A percentile compares a stretch with the other conserved stretches of the same genome.
phyloP scores from a whole-genome alignment of 1,140 invertebrate genomes.

The Neodiprion fabricii region DNA sequence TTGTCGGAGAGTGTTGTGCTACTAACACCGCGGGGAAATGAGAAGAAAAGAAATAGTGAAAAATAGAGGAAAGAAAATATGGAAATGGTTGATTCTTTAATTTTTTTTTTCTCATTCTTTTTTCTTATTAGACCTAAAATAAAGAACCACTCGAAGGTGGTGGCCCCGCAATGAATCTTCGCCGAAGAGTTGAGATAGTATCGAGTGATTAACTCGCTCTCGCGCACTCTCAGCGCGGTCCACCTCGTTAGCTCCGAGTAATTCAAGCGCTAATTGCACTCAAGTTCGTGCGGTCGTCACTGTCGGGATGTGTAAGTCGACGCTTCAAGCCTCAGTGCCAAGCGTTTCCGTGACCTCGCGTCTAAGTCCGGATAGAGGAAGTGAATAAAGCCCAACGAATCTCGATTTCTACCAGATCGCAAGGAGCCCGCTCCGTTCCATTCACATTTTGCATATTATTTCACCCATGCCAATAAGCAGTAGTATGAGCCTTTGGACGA shows the following conservation, averaged over 20 bases:
- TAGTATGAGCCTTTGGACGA: no score
- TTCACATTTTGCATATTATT: no score
- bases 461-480: no score
- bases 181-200: constrained; percentile 40
- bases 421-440: no score
- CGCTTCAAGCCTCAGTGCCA: neutral
- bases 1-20: constrained; percentile 1
- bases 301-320: neutral
- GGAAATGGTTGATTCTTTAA: neutral
- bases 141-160: constrained; percentile 3
- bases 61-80: constrained; percentile 24
- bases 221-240: constrained; percentile 42
- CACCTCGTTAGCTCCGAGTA: constrained; percentile 57
- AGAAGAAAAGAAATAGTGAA: constrained; percentile 12
- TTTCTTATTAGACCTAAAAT: neutral
- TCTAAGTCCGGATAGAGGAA: neutral
- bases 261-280: constrained; percentile 57
- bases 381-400: neutral
- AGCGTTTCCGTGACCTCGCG: neutral
- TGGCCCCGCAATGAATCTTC: constrained; percentile 4
- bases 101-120: no score
- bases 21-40: constrained; percentile 2
- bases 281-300: constrained; percentile 23
- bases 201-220: constrained; percentile 54
- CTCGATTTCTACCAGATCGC: no score